Base-by-base conservation (phyloP, 2,888 invertebrate species). In the Physocephala rufipes region DNA sequence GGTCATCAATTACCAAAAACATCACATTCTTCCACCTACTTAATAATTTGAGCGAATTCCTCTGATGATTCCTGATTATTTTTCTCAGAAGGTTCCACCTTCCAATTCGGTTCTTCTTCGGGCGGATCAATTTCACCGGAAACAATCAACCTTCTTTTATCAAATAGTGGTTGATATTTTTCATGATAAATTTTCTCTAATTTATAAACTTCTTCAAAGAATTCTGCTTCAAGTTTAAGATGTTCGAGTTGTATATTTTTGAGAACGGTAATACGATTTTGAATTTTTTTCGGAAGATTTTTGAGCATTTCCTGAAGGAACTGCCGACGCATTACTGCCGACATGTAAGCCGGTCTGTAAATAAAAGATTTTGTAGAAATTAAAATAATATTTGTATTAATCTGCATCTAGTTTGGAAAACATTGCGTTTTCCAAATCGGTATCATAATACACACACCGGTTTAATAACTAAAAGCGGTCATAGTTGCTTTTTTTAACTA, bases 211-310 rank as follows among this genome's bases (percentile, higher is more conserved):
- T 98, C 97, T 82, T 95, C 92, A 86, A 96, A 99, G 87, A 99
- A 99, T 84, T 95, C 92, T 0, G 96, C 92, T 87, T 99, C 98
- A 71, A 97, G 89, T 81, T 95, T 91, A 12, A 95, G 91, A 72
- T 93, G 91, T 78, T 94, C 92, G 79, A 95, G 88, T 85, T 97
- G 97, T 19, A 97, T 86, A 78, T 95, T 93, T 85, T 97, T 96
- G 72, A 98, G 87, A 1, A 95, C 95, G 78, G 94, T 93, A 74
- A 98, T 90, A 79, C 96, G 90, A 78, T 94, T 90, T 83, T 95
- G 94, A 49, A 97, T 93, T 21, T 78, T 74, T 13, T 75, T 63
- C 16, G 86, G 86, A 51, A 86, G 75, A 15, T 78, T 74, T 74
- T 84, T 86, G 0, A 86, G 83, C 85, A 86, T 84, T 77, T 86